Conservation (phyloP, 2,113 vertebrate species). For the Anser brachyrhynchus region DNA sequence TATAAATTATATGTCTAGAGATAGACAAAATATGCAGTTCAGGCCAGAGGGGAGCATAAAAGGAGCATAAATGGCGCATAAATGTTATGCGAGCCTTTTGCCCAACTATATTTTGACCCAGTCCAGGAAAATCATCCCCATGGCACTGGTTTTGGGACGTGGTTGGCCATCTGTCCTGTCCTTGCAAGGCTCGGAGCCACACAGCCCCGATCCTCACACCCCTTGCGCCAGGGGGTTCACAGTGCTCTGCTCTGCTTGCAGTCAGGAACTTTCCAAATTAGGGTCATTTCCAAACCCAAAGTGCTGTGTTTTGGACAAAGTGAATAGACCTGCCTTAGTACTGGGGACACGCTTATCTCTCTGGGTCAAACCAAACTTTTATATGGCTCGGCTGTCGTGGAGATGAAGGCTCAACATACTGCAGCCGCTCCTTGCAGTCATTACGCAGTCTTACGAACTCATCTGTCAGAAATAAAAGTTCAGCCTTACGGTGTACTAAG, state of each 20-base stretch:
- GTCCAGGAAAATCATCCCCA: neutral
- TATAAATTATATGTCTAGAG: neutral
- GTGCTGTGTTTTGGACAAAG: neutral
- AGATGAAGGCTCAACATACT: neutral
- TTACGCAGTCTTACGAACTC: neutral
- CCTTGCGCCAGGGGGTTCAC: neutral
- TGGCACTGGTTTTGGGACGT: neutral
- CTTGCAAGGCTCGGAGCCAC: neutral
- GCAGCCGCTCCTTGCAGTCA: neutral
- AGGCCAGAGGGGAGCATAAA: slow-evolving; percentile 16
- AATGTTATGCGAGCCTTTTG: neutral
- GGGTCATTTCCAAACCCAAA: neutral
- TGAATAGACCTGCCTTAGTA: neutral
- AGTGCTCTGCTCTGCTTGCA: neutral
- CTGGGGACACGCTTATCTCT: rapidly evolving
- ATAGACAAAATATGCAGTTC: neutral
- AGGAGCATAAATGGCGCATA: neutral
- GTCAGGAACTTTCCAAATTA: neutral
- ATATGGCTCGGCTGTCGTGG: neutral
- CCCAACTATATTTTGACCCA: neutral
- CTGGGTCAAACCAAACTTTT: neutral
- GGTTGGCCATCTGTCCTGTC: neutral
- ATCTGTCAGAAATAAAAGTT: neutral
- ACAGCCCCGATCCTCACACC: neutral
- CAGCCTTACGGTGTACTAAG: neutral